Evolutionary conservation across 2,113 vertebrate species (phyloP), one percentile per base, ranked within the genome.

Genomic region (Plestiodon gilberti): DNA sequence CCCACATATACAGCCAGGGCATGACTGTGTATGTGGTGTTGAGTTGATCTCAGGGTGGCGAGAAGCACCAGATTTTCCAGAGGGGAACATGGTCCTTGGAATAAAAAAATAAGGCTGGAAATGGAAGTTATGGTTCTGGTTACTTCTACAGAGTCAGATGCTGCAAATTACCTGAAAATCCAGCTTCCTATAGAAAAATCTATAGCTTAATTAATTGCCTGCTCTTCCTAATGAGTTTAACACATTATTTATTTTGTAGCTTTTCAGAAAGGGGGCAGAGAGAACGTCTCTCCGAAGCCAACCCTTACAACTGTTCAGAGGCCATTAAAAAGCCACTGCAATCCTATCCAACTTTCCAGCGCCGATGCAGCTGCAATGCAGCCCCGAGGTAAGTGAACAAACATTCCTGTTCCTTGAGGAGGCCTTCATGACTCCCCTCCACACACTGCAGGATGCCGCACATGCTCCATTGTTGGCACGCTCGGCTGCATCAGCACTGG

Each of bases 141-240:
- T 93, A 10, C 92, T 94, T 80, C 88, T 92, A 92, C 88, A 92
- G 92, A 90, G 87, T 90, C 83, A 90, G 84, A 73, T 84, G 92
- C 92, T 95, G 85, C 87, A 92, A 93, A 95, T 94, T 93, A 94
- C 93, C 91, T 88, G 70, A 94, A 91, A 95, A 95, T 93, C 94
- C 93, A 94, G 93, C 92, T 95, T 94, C 93, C 94, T 94, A 94
- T 91, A 93, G 91, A 89, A 94, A 95, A 95, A 95, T 93, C 93
- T 88, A 94, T 95, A 93, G 94, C 92, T 88, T 95, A 94, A 96
- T 95, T 96, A 96, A 95, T 92, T 93, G 92, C 89, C 79, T 94
- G 94, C 89, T 90, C 95, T 94, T 91, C 92, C 91, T 94, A 95
- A 94, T 91, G 94, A 93, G 92, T 94, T 95, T 94, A 95, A 92